A percentile compares a stretch with the other conserved stretches of the same genome.
These are phyloP conservation scores for Drosophila mimetica DNA, from an alignment of 2,888 invertebrate genomes.

Conservation along the genomic window DNA sequence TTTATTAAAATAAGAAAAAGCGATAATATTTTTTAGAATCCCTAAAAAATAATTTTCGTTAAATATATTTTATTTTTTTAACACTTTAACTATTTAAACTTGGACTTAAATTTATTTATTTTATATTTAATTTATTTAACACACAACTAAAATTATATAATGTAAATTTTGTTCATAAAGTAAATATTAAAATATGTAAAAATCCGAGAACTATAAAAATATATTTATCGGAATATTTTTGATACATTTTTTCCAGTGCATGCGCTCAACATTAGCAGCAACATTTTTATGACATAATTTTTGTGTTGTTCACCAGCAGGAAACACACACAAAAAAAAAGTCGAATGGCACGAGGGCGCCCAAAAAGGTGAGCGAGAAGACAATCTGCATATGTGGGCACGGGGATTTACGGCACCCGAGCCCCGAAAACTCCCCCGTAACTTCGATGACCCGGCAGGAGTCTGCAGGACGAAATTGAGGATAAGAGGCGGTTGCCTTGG, in stretches of 20 bases:
- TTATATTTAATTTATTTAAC: no score
- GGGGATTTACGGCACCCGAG: conserved; percentile 9
- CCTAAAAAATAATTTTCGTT: no score
- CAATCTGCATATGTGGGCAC: conserved; percentile 45
- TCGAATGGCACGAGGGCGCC: not conserved
- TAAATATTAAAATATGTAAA: no score
- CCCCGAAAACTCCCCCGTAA: not conserved
- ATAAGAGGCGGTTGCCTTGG: conserved; percentile 13
- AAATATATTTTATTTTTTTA: no score
- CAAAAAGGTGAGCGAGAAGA: conserved; percentile 18
- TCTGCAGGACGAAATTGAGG: conserved; percentile 12
- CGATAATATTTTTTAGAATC: no score
- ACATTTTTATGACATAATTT: conserved; percentile 73
- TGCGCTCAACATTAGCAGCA: conserved; percentile 29
- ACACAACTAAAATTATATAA: no score
- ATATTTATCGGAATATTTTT: no score
- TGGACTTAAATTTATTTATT: no score
- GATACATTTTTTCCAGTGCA: not conserved
- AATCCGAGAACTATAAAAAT: no score
- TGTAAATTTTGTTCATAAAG: no score
- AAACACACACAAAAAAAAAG: conserved; percentile 6
- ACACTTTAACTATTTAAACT: no score
- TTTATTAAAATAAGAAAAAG: no score
- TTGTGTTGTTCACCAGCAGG: conserved; percentile 56
- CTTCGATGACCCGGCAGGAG: conserved; percentile 43